These are phyloP conservation scores for Oxytorus armatus DNA, from an alignment of 2,888 invertebrate genomes.

Conservation along the genomic window DNA sequence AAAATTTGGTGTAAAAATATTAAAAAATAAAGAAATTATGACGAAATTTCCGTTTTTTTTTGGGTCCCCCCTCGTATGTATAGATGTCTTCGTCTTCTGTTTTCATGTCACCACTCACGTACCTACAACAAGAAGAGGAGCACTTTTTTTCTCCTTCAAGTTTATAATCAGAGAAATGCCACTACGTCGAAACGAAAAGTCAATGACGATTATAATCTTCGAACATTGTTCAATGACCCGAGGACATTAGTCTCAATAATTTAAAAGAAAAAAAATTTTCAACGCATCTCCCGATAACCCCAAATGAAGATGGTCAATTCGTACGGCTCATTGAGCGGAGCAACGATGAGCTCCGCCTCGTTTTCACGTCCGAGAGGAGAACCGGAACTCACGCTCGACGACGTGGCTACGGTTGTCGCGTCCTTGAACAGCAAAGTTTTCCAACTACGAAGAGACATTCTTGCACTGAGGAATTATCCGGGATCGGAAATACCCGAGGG, in stretches of 20 bases:
- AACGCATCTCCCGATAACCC: neutral
- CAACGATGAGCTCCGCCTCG: conserved; percentile 12
- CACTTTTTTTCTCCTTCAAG: conserved; percentile 2
- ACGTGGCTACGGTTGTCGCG: conserved; percentile 64
- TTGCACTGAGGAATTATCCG: conserved; percentile 51
- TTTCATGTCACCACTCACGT: neutral
- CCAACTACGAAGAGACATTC: conserved; percentile 67
- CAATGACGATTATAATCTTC: neutral
- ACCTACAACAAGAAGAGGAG: too few relatives aligned
- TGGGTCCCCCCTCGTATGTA: neutral
- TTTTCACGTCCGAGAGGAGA: conserved; percentile 13
- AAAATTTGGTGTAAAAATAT: too few relatives aligned
- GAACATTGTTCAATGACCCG: neutral
- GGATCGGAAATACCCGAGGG: conserved; percentile 17
- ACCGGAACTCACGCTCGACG: conserved; percentile 62
- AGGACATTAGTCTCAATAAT: neutral
- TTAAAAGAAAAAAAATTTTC: neutral
- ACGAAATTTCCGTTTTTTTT: neutral
- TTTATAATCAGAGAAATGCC: neutral
- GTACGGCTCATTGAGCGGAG: conserved; percentile 11
- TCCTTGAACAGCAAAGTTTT: conserved; percentile 65
- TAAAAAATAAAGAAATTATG: too few relatives aligned
- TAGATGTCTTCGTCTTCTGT: conserved; percentile 11
- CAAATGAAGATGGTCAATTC: conserved; percentile 41
- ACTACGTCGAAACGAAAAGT: conserved; percentile 38